Evolutionary conservation across 2,888 invertebrate species (phyloP), one percentile per base, ranked within the genome.

Genomic region (Drosophila merina): DNA sequence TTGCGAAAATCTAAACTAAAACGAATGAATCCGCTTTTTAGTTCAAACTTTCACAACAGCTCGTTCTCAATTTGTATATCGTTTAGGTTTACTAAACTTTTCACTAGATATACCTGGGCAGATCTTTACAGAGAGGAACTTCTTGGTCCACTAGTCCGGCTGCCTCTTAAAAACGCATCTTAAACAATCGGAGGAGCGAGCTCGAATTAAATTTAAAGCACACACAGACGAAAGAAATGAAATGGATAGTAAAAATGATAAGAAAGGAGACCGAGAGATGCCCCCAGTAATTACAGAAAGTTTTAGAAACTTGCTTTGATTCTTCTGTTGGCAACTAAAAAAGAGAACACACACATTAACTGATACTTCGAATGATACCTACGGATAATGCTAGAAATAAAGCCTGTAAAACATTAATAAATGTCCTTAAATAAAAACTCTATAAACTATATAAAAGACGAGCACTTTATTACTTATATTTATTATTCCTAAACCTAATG

Each of bases 321-420:
- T 38, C 54, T 66, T 55, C 49, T 33, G 33, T 44, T 49, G 45
- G 67, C 52, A 8, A 31, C 38, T 57, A 54, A 54, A 54, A 54
- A 20, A 36, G 38, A 45, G 56, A 30, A 49, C n/a, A 38, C 14
- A 36, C 38, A 42, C 36, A 30, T 57, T 57, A 36, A 57, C n/a
- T 38, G 50, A 28, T 9, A 10, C 4, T 57, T 31, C 47, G 48
- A 62, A 62, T 38, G 47, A 60, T 40, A 54, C 51, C 36, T 51
- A 55, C 28, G 36, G 8, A 50, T 26, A 33, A 28, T 31, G 45
- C 31, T 40, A 50, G 66, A 55, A 25, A 44, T 56, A 26, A 66
- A 67, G 66, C 38, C 49, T 49, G 50, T 64, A 55, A 55, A 67
- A 66, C 56, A 33, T 56, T 67, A 56, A 51, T 56, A 56, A 57